A percentile compares a stretch with the other conserved stretches of the same genome.
Conservation (phyloP, 2,888 invertebrate species). For the Plebejus anna region DNA sequence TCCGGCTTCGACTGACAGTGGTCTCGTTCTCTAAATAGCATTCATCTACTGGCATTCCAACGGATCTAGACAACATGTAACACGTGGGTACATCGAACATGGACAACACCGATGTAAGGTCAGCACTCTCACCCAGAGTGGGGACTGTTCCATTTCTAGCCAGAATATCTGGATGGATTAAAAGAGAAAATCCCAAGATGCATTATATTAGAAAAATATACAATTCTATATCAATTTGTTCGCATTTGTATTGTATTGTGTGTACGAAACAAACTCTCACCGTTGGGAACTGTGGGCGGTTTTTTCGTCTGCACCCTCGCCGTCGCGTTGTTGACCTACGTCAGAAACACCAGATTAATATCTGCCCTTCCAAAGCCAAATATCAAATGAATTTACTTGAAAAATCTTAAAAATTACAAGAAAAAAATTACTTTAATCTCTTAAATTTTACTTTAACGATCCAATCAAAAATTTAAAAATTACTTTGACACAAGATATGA, state of each 20-base stretch:
- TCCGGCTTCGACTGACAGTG: conserved; percentile 62
- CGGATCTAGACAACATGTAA: conserved; percentile 69
- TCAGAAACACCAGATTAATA: conserved; percentile 56
- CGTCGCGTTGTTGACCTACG: conserved; percentile 99
- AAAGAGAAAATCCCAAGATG: conserved; percentile 71
- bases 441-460: neutral
- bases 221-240: neutral
- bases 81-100: conserved; percentile 61
- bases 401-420: neutral
- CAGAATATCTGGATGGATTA: conserved; percentile 81
- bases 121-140: conserved; percentile 82
- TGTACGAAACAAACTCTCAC: conserved; percentile 77
- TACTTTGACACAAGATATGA: conserved; percentile 1
- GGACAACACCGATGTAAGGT: conserved; percentile 72
- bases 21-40: conserved; percentile 72
- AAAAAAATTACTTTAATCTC: neutral
- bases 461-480: neutral
- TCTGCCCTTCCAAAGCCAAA: neutral
- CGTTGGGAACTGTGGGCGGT: conserved; percentile 93
- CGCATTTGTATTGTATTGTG: conserved; percentile 31
- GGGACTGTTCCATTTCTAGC: conserved; percentile 83
- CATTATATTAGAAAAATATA: conserved; percentile 50
- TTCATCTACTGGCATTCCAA: conserved; percentile 77
- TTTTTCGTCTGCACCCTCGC: conserved; percentile 99
- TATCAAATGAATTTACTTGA: neutral